Evolutionary conservation across 2,113 vertebrate genomes (phyloP).

Genomic region (Gymnobelideus leadbeateri): DNA sequence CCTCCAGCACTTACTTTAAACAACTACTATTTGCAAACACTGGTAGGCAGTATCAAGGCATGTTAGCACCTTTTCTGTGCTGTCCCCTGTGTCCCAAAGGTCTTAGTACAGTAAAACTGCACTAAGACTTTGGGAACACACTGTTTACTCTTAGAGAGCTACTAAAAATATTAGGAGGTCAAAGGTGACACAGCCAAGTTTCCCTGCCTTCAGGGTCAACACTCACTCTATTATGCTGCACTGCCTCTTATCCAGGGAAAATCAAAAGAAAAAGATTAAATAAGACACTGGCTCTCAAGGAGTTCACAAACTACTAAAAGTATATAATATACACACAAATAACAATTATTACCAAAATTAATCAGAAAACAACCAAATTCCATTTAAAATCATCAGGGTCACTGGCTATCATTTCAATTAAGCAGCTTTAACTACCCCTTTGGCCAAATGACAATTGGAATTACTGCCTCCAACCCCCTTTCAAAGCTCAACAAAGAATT

Average conservation of each 20-base stretch:
- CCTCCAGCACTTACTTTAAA: no score
- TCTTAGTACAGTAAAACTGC: neutral
- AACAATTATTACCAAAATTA: neutral
- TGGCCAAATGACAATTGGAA: slow-evolving; percentile 14
- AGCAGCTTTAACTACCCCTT: slow-evolving; percentile 21
- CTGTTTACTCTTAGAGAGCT: neutral
- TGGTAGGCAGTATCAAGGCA: neutral
- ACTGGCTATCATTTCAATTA: slow-evolving; percentile 15
- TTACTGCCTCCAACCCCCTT: neutral
- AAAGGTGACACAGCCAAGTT: neutral
- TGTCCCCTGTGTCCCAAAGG: no score
- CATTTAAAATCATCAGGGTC: slow-evolving; percentile 12
- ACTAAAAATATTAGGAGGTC: neutral
- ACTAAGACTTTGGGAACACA: neutral
- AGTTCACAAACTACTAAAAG: neutral
- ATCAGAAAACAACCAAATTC: slow-evolving; percentile 3
- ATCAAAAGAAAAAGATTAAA: neutral
- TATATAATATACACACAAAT: neutral
- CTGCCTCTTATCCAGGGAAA: neutral
- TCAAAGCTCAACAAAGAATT: neutral
- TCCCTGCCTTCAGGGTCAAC: neutral
- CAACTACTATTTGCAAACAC: neutral
- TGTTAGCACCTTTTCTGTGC: no score
- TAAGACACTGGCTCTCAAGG: neutral
- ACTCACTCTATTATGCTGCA: neutral